Base-by-base conservation (phyloP, 2,113 vertebrate genomes). In the Amblyopsis rosae region DNA sequence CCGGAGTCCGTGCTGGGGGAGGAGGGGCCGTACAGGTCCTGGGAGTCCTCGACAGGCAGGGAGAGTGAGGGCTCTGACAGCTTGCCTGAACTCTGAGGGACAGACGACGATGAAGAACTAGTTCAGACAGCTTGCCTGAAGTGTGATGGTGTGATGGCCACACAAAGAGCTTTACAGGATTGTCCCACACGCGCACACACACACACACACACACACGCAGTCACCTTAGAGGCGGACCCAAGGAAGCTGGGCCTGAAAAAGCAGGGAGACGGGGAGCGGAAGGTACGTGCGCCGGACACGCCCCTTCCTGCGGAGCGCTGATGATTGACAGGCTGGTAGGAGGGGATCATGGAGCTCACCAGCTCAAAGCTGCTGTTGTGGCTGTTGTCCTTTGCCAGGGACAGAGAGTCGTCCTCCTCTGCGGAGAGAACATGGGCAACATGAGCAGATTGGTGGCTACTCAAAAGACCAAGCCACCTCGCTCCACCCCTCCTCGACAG, bases 311-410 rank as follows among this genome's bases (percentile, higher is more conserved):
- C 12, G 1, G 93, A 91, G 1, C 85, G 82, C 62, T 94, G 95
- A 77, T 81, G 51, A 68, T 82, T 96, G 59, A 94, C 91, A 0
- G 96, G 98, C 77, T 99, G 98, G 76, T 99, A 99, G 0, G 96
- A 98, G 0, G 97, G 95, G 62, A 99, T 95, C 90, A 96, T 98
- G 70, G 96, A 99, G 41, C 93, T 94, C 5, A 94, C 93, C 9
- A 99, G 84, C 78, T 99, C 98, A 79, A 99, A 98, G 90, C 98
- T 99, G 90, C 96, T 98, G 87, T 98, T 98, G 77, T 98, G 95
- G 85, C 98, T 98, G 82, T 87, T 96, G 53, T 99, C 96, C 79
- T 98, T 99, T 0, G 91, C 91, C 49, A 94, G 81, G 0, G 92
- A 93, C 9, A 94, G 89, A 62, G 92, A 94, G 1, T 95, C 96